These are phyloP conservation scores for Drosophila ustulata DNA, from an alignment of 2,888 invertebrate genomes.

Conservation along the genomic window DNA sequence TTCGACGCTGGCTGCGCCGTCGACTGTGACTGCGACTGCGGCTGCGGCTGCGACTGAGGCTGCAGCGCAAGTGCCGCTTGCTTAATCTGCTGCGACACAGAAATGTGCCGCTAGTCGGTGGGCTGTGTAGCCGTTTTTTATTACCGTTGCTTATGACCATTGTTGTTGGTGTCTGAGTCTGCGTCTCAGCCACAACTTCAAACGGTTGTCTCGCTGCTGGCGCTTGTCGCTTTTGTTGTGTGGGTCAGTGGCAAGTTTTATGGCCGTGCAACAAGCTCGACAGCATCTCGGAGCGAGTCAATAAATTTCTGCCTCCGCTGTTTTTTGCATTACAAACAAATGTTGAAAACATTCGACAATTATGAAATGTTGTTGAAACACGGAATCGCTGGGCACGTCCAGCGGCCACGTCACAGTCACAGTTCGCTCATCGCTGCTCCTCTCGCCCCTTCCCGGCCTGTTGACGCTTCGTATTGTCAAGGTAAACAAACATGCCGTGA, in stretches of 20 bases:
- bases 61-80: conserved; percentile 59
- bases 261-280: conserved; percentile 40
- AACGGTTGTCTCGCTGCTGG: conserved; percentile 39
- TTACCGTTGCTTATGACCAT: conserved; percentile 43
- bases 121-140: conserved; percentile 29
- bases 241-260: conserved; percentile 76
- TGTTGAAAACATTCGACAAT: conserved; percentile 26
- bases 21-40: background rate
- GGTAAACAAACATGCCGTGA: conserved; percentile 55
- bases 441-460: conserved; percentile 11
- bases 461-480: conserved; percentile 60
- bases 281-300: conserved; percentile 22
- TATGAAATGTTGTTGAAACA: conserved; percentile 62
- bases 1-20: conserved; percentile 1
- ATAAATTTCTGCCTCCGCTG: conserved; percentile 38
- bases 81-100: conserved; percentile 69
- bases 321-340: conserved; percentile 48
- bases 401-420: conserved; percentile 30
- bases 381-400: conserved; percentile 57
- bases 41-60: conserved; percentile 3
- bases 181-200: conserved; percentile 12
- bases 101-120: conserved; percentile 57
- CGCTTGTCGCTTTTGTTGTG: conserved; percentile 45
- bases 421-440: conserved; percentile 10
- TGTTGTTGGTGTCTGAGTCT: conserved; percentile 22